These are phyloP conservation scores for Drosophila willistoni DNA, from an alignment of 1,140 invertebrate species.

Conservation along the genomic window DNA sequence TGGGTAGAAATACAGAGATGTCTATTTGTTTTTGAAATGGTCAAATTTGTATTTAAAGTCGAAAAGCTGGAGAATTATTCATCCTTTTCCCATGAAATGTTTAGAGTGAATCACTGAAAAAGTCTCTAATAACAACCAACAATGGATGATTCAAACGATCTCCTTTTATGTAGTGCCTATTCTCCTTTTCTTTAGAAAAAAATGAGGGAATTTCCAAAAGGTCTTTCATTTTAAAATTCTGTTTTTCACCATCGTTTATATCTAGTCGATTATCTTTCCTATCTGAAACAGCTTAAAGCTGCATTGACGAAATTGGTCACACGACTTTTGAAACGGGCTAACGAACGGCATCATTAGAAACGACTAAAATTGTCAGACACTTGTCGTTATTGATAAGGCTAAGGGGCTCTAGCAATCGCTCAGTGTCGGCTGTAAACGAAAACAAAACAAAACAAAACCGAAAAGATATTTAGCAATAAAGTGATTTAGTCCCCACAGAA, in stretches of 20 bases:
- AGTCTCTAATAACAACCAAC: background rate
- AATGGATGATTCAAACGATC: background rate
- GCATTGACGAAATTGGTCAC: slow-evolving; percentile 29
- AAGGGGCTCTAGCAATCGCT: slow-evolving; percentile 21
- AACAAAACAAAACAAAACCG: background rate
- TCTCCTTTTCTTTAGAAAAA: too few relatives aligned
- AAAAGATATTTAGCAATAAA: slow-evolving; percentile 42
- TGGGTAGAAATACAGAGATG: too few relatives aligned
- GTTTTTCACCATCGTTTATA: background rate
- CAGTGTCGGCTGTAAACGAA: slow-evolving; percentile 15
- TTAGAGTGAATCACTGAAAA: background rate
- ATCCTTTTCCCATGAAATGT: background rate
- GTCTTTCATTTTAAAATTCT: too few relatives aligned
- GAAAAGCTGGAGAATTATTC: background rate
- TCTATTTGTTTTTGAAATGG: too few relatives aligned
- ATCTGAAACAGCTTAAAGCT: slow-evolving; percentile 18
- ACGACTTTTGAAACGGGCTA: slow-evolving; percentile 18
- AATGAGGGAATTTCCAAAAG: too few relatives aligned
- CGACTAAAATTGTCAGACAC: slow-evolving; percentile 21
- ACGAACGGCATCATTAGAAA: background rate
- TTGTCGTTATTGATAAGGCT: slow-evolving; percentile 38
- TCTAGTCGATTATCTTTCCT: slow-evolving; percentile 1
- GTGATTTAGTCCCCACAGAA: slow-evolving; percentile 32
- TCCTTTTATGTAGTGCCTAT: background rate
- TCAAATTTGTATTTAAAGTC: too few relatives aligned